Conservation (phyloP, 1,140 invertebrate genomes). For the Mactra quadrangularis region DNA sequence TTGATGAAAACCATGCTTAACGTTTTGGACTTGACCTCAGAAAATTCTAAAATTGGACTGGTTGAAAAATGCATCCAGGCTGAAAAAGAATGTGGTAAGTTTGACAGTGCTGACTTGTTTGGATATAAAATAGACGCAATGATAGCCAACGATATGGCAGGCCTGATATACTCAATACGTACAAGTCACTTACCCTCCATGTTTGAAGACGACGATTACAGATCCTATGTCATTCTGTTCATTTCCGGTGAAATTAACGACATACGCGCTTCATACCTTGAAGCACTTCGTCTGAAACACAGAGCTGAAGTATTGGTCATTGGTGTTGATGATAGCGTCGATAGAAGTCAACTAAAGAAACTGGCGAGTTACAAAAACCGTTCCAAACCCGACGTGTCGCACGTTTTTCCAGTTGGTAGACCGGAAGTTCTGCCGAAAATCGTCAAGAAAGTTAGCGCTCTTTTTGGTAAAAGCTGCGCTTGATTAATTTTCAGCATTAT, state of each 20-base stretch:
- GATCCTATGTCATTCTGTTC: neutral
- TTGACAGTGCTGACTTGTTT: neutral
- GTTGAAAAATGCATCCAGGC: conserved; percentile 7
- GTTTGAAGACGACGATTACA: neutral
- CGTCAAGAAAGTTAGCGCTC: conserved; percentile 22
- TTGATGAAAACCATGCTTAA: neutral
- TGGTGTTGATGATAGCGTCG: conserved; percentile 7
- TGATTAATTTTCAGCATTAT: too few species aligned
- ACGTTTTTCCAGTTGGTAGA: conserved; percentile 18
- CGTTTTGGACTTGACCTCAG: neutral
- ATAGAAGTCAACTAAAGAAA: conserved; percentile 1
- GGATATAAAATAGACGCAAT: neutral
- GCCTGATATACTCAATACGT: neutral
- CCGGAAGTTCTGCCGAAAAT: conserved; percentile 5
- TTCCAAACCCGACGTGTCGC: conserved; percentile 25
- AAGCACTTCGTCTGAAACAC: conserved; percentile 1
- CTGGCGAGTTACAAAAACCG: conserved; percentile 21
- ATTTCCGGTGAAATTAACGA: conserved; percentile 27
- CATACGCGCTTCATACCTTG: neutral
- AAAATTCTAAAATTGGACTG: conserved; percentile 3
- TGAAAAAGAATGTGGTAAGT: neutral
- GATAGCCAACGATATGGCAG: neutral
- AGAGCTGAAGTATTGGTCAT: conserved; percentile 4
- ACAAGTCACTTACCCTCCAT: neutral
- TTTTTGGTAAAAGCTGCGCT: conserved; percentile 20